Percentiles rank a stretch among this genome's conserved stretches.
Evolutionary conservation across 2,888 invertebrate genomes (phyloP).

Genomic region (Orthonychiurus folsomi): DNA sequence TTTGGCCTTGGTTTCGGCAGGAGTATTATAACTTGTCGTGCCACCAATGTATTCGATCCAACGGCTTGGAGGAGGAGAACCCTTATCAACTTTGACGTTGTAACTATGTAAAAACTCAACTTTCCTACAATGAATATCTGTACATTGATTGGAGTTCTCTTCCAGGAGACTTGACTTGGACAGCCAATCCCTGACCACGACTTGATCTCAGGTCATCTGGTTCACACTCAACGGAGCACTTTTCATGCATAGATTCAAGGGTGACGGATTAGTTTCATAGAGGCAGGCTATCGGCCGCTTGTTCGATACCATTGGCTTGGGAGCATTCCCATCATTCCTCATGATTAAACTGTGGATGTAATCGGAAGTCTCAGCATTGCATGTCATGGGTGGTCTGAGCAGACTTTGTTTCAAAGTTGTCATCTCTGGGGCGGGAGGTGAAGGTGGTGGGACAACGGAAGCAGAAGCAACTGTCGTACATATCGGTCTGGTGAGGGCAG

Average conservation of each 20-base stretch:
- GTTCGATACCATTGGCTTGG: neutral
- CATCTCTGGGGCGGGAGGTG: slow-evolving; percentile 47
- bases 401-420: slow-evolving; percentile 80
- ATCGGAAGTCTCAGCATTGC: slow-evolving; percentile 80
- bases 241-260: slow-evolving; percentile 6
- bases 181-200: neutral
- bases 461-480: slow-evolving; percentile 18
- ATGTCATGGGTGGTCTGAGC: slow-evolving; percentile 85
- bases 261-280: neutral
- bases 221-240: neutral
- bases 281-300: neutral
- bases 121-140: too few species aligned
- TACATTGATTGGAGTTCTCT: too few species aligned
- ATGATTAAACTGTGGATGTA: slow-evolving; percentile 87
- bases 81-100: too few species aligned
- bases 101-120: too few species aligned
- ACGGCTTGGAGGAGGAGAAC: too few species aligned
- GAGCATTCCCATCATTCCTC: slow-evolving; percentile 47
- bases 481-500: slow-evolving; percentile 47
- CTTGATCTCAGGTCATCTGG: slow-evolving; percentile 3
- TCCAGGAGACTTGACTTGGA: too few species aligned
- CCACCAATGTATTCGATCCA: too few species aligned
- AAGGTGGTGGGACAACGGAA: slow-evolving; percentile 16
- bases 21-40: neutral
- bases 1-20: slow-evolving; percentile 1